Percentiles rank a stretch among this genome's conserved stretches.
Conservation (phyloP, 2,888 invertebrate genomes). For the Aphodius sticticus region DNA sequence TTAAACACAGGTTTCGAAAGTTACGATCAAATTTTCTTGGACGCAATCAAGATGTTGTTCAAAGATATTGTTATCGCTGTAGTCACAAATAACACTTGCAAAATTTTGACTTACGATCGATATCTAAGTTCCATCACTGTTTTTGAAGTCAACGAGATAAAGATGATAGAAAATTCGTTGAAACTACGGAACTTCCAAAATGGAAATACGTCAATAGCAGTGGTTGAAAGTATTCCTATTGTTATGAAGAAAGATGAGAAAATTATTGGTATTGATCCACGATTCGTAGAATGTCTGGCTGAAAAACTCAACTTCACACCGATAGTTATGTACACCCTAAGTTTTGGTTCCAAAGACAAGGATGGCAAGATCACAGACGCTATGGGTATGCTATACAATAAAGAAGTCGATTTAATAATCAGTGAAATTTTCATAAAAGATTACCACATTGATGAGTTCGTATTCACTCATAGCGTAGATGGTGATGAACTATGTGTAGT, state of each 20-base stretch:
- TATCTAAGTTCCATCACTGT: slow-evolving; percentile 27
- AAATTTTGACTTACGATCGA: slow-evolving; percentile 31
- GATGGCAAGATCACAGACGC: slow-evolving; percentile 53
- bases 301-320: slow-evolving; percentile 37
- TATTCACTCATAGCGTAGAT: slow-evolving; percentile 56
- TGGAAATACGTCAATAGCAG: slow-evolving; percentile 27
- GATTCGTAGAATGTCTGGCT: slow-evolving; percentile 34
- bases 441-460: slow-evolving; percentile 55
- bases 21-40: slow-evolving; percentile 27
- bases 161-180: slow-evolving; percentile 28
- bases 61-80: slow-evolving; percentile 33
- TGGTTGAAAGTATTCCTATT: slow-evolving; percentile 36
- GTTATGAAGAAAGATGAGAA: slow-evolving; percentile 28
- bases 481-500: slow-evolving; percentile 58
- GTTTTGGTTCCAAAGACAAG: slow-evolving; percentile 4
- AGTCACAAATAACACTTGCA: background rate
- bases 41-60: slow-evolving; percentile 27
- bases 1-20: background rate
- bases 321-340: background rate
- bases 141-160: slow-evolving; percentile 21
- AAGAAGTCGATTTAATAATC: slow-evolving; percentile 55
- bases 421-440: slow-evolving; percentile 60
- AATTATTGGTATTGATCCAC: slow-evolving; percentile 37
- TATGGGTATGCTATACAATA: slow-evolving; percentile 53
- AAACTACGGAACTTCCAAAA: slow-evolving; percentile 33